These are phyloP conservation scores for Drosophila setifemur DNA, from an alignment of 1,140 invertebrate genomes.

Conservation along the genomic window DNA sequence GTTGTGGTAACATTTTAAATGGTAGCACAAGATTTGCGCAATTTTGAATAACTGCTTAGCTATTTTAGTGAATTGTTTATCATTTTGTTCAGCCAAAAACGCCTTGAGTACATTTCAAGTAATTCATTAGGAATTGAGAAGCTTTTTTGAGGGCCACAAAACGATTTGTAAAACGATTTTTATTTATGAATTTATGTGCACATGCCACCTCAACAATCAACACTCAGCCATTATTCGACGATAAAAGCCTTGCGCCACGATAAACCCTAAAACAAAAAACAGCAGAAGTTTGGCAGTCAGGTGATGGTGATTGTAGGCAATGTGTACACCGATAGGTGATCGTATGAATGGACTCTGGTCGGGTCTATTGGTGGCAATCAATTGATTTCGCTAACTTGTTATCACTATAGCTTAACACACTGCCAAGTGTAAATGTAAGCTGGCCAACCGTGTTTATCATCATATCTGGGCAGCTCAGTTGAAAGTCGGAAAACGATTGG, in stretches of 20 bases:
- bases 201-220: conserved; percentile 71
- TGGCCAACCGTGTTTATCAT: conserved; percentile 44
- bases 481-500: conserved; percentile 1
- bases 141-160: conserved; percentile 29
- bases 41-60: too few relatives aligned
- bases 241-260: conserved; percentile 40
- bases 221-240: conserved; percentile 43
- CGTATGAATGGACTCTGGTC: conserved; percentile 18
- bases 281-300: conserved; percentile 39
- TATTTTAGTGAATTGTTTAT: conserved; percentile 2
- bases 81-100: neutral
- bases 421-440: conserved; percentile 24
- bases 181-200: conserved; percentile 71
- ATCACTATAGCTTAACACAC: conserved; percentile 65
- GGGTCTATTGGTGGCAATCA: conserved; percentile 23
- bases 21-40: too few relatives aligned
- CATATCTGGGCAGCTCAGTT: conserved; percentile 49
- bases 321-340: neutral
- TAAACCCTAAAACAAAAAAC: conserved; percentile 30
- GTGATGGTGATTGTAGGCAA: conserved; percentile 26
- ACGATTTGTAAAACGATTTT: conserved; percentile 73
- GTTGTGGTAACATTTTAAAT: neutral
- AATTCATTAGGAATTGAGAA: conserved; percentile 23
- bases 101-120: conserved; percentile 32
- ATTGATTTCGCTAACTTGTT: conserved; percentile 24